Base-by-base conservation (phyloP, 2,113 vertebrate genomes). In the Plestiodon gilberti region DNA sequence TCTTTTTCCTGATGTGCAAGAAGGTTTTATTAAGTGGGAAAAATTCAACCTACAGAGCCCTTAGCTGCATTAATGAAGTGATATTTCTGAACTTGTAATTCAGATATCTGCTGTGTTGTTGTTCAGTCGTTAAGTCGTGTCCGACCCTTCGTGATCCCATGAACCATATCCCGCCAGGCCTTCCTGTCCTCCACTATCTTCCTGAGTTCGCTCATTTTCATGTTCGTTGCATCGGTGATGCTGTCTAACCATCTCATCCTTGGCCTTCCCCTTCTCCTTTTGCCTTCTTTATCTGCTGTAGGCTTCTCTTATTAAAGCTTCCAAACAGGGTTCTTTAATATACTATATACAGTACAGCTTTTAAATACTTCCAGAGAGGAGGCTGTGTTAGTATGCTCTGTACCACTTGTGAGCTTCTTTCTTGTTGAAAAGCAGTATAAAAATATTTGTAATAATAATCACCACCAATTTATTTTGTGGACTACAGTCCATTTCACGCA, bases 401-500 rank as follows among this genome's bases (percentile, higher is more conserved):
- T n/a, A n/a, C n/a, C n/a, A n/a, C n/a, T n/a, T n/a, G 43, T 8
- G 8, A 48, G 43, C 43, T 48, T 48, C 43, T 48, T 48, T 48
- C 43, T 48, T 48, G 43, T 35, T 48, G 4, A 48, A 48, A 48
- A 48, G 43, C 8, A 8, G 43, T 48, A 48, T 48, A 48, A 5
- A 48, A 70, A 89, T 4, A 82, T 3, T 67, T 69, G n/a, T 0
- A 88, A 18, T 0, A 71, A 33, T 84, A 67, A 85, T 13, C 48
- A 30, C 35, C 40, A 89, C n/a, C 59, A 52, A 86, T 55, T 83
- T 62, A 67, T 71, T 83, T 22, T 78, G 80, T n/a, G n/a, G n/a
- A n/a, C n/a, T 55, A 88, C 43, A 48, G 43, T 48, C 43, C 8
- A 8, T 8, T 48, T 48, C 43, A 4, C 43, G 43, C 43, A n/a